Percentiles rank a stretch among this genome's conserved stretches.
Evolutionary conservation across 1,140 invertebrate species (phyloP).

Genomic region (Ceratosolen fusciceps): DNA sequence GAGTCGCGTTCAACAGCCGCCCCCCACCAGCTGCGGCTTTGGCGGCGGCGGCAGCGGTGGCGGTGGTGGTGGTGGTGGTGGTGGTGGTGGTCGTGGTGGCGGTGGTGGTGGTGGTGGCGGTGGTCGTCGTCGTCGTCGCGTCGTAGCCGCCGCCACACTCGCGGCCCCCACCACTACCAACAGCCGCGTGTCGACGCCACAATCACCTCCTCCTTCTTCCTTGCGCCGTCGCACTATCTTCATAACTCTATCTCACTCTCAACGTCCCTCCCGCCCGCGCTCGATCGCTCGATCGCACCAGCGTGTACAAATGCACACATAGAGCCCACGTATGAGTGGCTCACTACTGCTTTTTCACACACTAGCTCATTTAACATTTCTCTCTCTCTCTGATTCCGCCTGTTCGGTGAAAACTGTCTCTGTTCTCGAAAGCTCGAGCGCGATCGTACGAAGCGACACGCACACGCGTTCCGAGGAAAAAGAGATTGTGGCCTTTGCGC

Average conservation of each 20-base stretch:
- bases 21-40: conserved; percentile 36
- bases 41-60: neutral
- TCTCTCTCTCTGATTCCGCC: too few relatives aligned
- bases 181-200: conserved; percentile 50
- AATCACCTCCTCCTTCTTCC: conserved; percentile 2
- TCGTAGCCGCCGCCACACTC: conserved; percentile 55
- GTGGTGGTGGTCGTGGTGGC: conserved; percentile 30
- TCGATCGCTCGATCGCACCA: conserved; percentile 58
- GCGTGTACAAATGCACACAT: too few relatives aligned
- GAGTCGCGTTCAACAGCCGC: conserved; percentile 72
- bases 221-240: conserved; percentile 35
- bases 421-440: too few relatives aligned
- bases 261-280: conserved; percentile 58
- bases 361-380: too few relatives aligned
- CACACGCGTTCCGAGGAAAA: neutral
- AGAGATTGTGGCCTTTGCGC: conserved; percentile 69
- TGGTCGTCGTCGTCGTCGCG: conserved; percentile 29
- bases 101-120: too few relatives aligned
- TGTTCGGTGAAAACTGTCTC: too few relatives aligned
- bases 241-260: conserved; percentile 5
- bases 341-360: too few relatives aligned
- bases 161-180: conserved; percentile 54
- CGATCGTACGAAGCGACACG: neutral
- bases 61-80: conserved; percentile 26
- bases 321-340: too few relatives aligned